Evolutionary conservation across 2,113 vertebrate genomes (phyloP), one percentile per base, ranked within the genome.

Genomic region (Perognathus longimembris): DNA sequence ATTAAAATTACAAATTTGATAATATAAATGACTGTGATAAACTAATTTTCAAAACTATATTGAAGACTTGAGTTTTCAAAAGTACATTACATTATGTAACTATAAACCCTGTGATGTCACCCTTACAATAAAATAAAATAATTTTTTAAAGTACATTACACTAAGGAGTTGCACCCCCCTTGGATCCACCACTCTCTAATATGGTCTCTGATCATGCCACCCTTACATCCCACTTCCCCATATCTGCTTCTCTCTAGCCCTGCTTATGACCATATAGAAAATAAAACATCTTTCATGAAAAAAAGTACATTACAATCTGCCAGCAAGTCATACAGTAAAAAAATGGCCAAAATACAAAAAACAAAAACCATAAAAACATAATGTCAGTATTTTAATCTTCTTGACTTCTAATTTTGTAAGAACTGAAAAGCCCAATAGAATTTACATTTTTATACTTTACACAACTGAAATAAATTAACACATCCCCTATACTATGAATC

Each of bases 21-120:
- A 96, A 80, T 74, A 36, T 83, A 95, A 97, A 96, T 69, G 95
- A 96, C 0, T 84, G 30, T 34, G 85, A 9, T 59, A 92, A 93
- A 85, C 4, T 15, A 88, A 91, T 90, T 93, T 95, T 89, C 17
- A 94, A 95, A 4, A 84, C 84, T 87, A 83, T 38, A 86, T 17
- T 87, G 18, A 90, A 92, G 78, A 83, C 24, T 76, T 71, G 61
- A 67, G 63, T 94, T 82, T 94, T 85, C 36, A 74, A 4, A 79
- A 83, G 30, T 90, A 64, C 21, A 69, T 40, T 45, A 45, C 45
- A 45, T 45, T 45, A 45, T 45, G 11, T 45, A 45, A 45, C 45
- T 45, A 11, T 45, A 45, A 6, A 7, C 6, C 45, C 45, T 45
- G 6, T 11, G 45, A 45, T 45, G 11, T 45, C 45, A 45, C 11